phyloP scores from a whole-genome alignment of 2,888 invertebrate genomes.

The Ernsta delagoae region DNA sequence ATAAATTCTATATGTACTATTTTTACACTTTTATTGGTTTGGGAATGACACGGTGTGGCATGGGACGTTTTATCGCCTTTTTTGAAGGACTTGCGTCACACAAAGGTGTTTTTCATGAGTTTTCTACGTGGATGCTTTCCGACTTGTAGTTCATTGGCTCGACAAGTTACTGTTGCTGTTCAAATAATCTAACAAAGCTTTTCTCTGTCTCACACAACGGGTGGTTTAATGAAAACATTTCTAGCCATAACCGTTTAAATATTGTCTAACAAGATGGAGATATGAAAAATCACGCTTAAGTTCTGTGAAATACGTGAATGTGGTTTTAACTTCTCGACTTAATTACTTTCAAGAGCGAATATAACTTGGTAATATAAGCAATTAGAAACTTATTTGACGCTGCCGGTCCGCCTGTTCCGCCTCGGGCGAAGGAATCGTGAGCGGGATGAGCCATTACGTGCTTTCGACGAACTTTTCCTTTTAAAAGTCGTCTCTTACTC shows the following conservation, averaged over 20 bases:
- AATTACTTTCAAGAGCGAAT: constrained; percentile 81
- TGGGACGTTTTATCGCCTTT: constrained; percentile 68
- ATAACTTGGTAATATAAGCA: constrained; percentile 84
- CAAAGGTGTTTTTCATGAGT: constrained; percentile 68
- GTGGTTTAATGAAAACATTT: background rate
- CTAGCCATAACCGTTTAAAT: constrained; percentile 37
- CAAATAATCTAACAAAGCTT: constrained; percentile 60
- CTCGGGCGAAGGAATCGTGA: constrained; percentile 79
- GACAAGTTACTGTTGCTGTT: constrained; percentile 53
- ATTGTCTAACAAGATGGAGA: constrained; percentile 45
- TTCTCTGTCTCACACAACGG: constrained; percentile 43
- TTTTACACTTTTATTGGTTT: background rate
- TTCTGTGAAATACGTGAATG: constrained; percentile 69
- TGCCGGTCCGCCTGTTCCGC: constrained; percentile 80
- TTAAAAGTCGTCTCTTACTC: constrained; percentile 83
- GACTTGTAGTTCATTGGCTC: constrained; percentile 65
- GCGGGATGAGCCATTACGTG: constrained; percentile 84
- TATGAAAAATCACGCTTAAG: constrained; percentile 54
- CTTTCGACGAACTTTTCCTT: constrained; percentile 82
- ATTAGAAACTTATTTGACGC: constrained; percentile 85
- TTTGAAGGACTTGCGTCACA: constrained; percentile 63
- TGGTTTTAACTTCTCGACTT: constrained; percentile 77
- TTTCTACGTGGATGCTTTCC: constrained; percentile 70
- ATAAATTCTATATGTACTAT: no score
- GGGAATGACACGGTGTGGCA: constrained; percentile 41